Conservation (phyloP, 2,797 vertebrate species). For the Phoebastria nigripes region DNA sequence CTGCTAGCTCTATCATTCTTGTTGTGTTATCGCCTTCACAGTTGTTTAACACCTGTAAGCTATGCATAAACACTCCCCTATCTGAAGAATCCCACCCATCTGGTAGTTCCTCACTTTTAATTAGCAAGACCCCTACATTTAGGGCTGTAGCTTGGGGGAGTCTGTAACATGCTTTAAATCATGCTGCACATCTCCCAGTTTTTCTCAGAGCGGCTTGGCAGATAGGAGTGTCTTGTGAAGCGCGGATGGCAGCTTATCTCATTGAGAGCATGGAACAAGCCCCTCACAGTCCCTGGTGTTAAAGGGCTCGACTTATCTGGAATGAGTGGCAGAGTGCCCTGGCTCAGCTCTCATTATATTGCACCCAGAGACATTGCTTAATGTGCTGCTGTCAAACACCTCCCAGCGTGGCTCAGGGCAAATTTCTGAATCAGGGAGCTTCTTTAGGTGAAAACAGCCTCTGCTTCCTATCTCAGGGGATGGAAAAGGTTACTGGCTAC, state of each 20-base stretch:
- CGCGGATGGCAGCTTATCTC: slow-evolving; percentile 72
- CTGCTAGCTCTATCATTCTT: not conserved
- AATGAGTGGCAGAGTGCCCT: slow-evolving; percentile 59
- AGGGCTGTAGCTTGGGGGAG: not conserved
- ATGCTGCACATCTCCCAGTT: not conserved
- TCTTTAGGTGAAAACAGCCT: not conserved
- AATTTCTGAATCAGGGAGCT: not conserved
- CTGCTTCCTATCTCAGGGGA: not conserved
- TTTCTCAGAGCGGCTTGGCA: slow-evolving; percentile 30
- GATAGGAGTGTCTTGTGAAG: slow-evolving; percentile 57
- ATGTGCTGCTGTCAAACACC: slow-evolving; percentile 71
- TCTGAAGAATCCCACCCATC: not conserved
- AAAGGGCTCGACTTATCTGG: slow-evolving; percentile 72
- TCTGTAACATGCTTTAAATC: not conserved
- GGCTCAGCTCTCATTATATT: slow-evolving; percentile 38
- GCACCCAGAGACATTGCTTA: slow-evolving; percentile 29
- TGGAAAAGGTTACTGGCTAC: not conserved
- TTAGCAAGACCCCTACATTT: not conserved
- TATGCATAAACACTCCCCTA: not conserved
- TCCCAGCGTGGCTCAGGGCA: slow-evolving; percentile 20
- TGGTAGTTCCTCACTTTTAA: not conserved
- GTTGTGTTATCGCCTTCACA: not conserved
- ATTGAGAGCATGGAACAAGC: slow-evolving; percentile 67
- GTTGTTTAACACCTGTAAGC: not conserved
- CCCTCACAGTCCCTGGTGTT: slow-evolving; percentile 62